Evolutionary conservation across 92 coral and sea anemone species (phyloP), one percentile per base, ranked within the genome.

Genomic region (Bergia sp.): DNA sequence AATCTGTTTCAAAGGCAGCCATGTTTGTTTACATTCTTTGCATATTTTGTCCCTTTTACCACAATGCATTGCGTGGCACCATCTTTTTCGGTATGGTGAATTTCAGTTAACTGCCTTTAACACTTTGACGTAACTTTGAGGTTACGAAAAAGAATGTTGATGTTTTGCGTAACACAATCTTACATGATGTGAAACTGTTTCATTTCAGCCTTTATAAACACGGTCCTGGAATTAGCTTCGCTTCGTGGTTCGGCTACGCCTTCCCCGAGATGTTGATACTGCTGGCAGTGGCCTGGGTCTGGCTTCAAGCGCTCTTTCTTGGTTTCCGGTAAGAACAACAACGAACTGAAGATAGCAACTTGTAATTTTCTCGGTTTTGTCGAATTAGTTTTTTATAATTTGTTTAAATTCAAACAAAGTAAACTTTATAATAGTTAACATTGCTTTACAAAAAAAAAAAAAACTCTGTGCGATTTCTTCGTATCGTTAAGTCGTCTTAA

Each of bases 151-250:
- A 45, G 49, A 45, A 53, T 3, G 16, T 53, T 1, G 58, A 10
- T 53, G 29, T 61, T 20, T 5, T 20, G 20, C 4, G 58, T 57
- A 9, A 2, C 16, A 44, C 40, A 11, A 23, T 10, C 12, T 7
- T 20, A 47, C 50, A 8, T 12, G 37, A 38, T 16, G 64, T 3
- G 18, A n/a, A 16, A 0, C 18, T 73, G 49, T 80, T 36, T 45
- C 71, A 57, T 92, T 83, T 16, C 90, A 97, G 99, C 71, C 88
- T 97, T n/a, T 95, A 89, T 84, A 93, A 94, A 12, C 85, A 92
- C n/a, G 91, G 99, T 43, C 98, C 98, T 44, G 98, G 99, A 12
- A 91, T 97, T 18, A 94, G 99, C 16, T 97, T 97, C 86, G 99
- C 99, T 47, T 61, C 91, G 73, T 97, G 99, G 99, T 97, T 97